Evolutionary conservation across 2,113 vertebrate genomes (phyloP).

Genomic region (Chaetodon auriga): DNA sequence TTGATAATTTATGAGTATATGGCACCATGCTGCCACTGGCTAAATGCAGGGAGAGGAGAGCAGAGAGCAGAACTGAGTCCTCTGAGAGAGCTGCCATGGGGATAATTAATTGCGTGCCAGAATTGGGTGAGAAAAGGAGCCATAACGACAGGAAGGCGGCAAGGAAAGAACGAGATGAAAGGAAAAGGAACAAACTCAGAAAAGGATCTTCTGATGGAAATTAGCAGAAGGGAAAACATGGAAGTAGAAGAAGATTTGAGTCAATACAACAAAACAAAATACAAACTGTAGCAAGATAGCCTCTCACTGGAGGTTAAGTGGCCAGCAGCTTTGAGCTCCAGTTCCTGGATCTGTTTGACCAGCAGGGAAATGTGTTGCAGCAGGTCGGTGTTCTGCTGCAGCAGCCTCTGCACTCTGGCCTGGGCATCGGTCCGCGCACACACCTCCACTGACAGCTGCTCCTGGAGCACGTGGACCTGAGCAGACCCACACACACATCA

Average conservation of each 20-base stretch:
- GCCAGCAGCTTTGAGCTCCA: conserved; percentile 91
- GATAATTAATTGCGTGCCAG: conserved; percentile 61
- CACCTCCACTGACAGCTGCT: conserved; percentile 92
- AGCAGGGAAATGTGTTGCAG: conserved; percentile 96
- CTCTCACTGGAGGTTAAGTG: conserved; percentile 89
- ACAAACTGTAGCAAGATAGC: neutral
- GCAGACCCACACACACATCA: neutral
- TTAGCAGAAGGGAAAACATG: neutral
- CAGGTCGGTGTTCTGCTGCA: conserved; percentile 96
- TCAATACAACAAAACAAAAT: conserved; percentile 2
- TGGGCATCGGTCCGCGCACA: conserved; percentile 93
- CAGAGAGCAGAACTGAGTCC: conserved; percentile 41
- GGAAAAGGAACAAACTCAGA: conserved; percentile 5
- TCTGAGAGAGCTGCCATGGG: conserved; percentile 39
- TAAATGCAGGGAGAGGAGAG: conserved; percentile 32
- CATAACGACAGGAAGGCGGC: conserved; percentile 7
- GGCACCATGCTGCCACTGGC: conserved; percentile 25
- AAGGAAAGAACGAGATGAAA: neutral
- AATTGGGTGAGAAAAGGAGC: conserved; percentile 50
- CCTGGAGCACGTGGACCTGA: conserved; percentile 93
- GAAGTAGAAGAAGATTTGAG: neutral
- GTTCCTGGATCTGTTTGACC: conserved; percentile 96
- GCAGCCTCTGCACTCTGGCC: conserved; percentile 92
- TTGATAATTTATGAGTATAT: conserved; percentile 46
- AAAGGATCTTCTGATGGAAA: conserved; percentile 6